A percentile compares a stretch with the other conserved stretches of the same genome.
Evolutionary conservation across 2,113 vertebrate species (phyloP).

Genomic region (Hemichromis elongatus): DNA sequence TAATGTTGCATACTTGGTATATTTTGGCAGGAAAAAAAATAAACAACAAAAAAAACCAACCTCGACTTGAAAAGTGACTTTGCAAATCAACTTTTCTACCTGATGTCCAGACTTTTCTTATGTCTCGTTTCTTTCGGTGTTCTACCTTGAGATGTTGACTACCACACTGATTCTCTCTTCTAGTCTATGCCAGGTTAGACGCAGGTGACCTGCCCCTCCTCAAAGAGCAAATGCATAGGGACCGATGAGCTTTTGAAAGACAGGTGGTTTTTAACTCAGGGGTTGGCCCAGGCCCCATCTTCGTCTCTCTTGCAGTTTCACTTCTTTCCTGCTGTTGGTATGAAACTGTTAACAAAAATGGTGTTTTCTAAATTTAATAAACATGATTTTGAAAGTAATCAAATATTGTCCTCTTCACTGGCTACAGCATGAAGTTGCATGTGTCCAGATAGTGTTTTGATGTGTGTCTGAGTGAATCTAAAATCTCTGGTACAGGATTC

Average conservation of each 20-base stretch:
- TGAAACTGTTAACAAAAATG: slow-evolving; percentile 73
- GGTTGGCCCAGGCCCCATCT: slow-evolving; percentile 67
- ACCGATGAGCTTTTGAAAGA: slow-evolving; percentile 23
- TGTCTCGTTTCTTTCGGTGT: slow-evolving; percentile 53
- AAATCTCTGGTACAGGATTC: neutral
- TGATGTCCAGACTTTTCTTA: slow-evolving; percentile 72
- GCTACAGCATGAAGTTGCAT: neutral
- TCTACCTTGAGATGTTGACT: slow-evolving; percentile 45
- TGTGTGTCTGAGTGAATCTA: neutral
- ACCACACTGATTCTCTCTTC: slow-evolving; percentile 32
- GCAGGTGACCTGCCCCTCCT: slow-evolving; percentile 44
- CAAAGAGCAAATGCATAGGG: slow-evolving; percentile 38
- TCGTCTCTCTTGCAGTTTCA: slow-evolving; percentile 58
- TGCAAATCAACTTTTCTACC: slow-evolving; percentile 81
- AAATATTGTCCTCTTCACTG: slow-evolving; percentile 18
- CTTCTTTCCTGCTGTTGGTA: slow-evolving; percentile 76
- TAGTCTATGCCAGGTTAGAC: slow-evolving; percentile 60
- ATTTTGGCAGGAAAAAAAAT: slow-evolving; percentile 68
- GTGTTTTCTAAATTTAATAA: slow-evolving; percentile 86
- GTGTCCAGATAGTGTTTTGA: neutral
- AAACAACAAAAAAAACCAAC: slow-evolving; percentile 9
- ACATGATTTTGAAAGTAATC: slow-evolving; percentile 73
- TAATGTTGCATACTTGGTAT: slow-evolving; percentile 66
- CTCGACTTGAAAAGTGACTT: slow-evolving; percentile 75
- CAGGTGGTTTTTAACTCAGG: slow-evolving; percentile 74